Percentiles rank a stretch among this genome's conserved stretches.
Evolutionary conservation across 2,797 vertebrate genomes (phyloP).

Genomic region (Enteromius paludinosus): DNA sequence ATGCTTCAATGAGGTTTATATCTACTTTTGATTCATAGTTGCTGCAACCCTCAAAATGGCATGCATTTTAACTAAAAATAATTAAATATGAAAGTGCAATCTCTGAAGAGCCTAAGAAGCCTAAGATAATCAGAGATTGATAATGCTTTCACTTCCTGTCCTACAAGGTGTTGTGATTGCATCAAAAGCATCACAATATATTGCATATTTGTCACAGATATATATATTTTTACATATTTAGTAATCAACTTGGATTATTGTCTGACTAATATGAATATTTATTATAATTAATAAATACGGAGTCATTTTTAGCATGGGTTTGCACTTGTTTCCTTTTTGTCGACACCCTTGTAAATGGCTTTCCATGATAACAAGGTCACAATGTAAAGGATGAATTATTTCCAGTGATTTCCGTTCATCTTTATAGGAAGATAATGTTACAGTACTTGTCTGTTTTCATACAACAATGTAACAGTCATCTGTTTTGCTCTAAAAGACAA

Average conservation of each 20-base stretch:
- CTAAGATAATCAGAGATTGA: conserved; percentile 13
- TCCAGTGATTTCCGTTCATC: conserved; percentile 4
- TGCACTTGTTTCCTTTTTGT: neutral
- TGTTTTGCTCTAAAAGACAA: neutral
- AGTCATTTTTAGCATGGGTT: neutral
- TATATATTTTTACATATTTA: neutral
- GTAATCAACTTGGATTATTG: neutral
- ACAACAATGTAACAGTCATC: neutral
- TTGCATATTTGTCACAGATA: neutral
- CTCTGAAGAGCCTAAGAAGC: neutral
- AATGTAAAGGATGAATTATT: neutral
- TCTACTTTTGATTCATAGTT: neutral
- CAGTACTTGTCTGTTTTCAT: neutral
- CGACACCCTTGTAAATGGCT: neutral
- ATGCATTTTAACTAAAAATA: neutral
- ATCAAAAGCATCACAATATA: conserved; percentile 7
- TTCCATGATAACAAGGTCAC: conserved; percentile 21
- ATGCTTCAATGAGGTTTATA: neutral
- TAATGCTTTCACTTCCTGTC: neutral
- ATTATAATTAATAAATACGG: neutral
- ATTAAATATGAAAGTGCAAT: neutral
- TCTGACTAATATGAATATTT: neutral
- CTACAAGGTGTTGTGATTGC: neutral
- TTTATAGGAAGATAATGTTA: neutral
- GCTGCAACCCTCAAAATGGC: neutral